A percentile compares a stretch with the other conserved stretches of the same genome.
phyloP scores from a whole-genome alignment of 2,888 invertebrate species.

The Chironomus riparius region DNA sequence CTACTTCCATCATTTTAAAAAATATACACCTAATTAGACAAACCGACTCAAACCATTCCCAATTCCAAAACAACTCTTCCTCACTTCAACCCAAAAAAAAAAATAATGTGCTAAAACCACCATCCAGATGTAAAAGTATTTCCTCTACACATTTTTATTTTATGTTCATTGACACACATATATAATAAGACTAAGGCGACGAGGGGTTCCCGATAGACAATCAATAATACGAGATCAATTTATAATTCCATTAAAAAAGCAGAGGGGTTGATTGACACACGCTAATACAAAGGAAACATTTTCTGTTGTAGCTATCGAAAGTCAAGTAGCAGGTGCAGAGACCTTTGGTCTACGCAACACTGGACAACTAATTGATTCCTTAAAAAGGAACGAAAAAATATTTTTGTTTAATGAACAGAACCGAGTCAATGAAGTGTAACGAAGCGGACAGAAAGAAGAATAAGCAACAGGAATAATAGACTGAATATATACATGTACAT shows the following conservation, averaged over 20 bases:
- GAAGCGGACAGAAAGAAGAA: not conserved
- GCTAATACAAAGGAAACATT: not conserved
- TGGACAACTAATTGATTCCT: conserved; percentile 25
- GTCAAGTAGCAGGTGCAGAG: conserved; percentile 15
- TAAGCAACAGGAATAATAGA: conserved; percentile 6
- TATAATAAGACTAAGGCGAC: not conserved
- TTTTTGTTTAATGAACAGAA: too few relatives aligned
- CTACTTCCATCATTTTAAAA: too few relatives aligned
- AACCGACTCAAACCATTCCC: too few relatives aligned
- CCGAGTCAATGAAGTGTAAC: conserved; percentile 21
- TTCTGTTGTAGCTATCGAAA: not conserved
- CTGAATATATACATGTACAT: not conserved
- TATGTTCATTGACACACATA: not conserved
- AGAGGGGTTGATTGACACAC: not conserved
- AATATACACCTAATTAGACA: too few relatives aligned
- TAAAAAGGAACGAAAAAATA: not conserved
- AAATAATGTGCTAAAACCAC: too few relatives aligned
- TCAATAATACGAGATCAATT: not conserved
- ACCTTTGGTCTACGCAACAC: conserved; percentile 7
- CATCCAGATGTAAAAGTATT: too few relatives aligned
- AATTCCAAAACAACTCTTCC: too few relatives aligned
- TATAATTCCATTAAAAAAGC: not conserved
- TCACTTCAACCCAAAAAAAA: too few relatives aligned
- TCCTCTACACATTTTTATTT: too few relatives aligned
- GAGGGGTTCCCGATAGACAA: not conserved